Percentiles rank a stretch among this genome's conserved stretches.
These are phyloP conservation scores for Branchinecta sandiegonensis DNA, from an alignment of 2,888 invertebrate genomes.

Conservation along the genomic window DNA sequence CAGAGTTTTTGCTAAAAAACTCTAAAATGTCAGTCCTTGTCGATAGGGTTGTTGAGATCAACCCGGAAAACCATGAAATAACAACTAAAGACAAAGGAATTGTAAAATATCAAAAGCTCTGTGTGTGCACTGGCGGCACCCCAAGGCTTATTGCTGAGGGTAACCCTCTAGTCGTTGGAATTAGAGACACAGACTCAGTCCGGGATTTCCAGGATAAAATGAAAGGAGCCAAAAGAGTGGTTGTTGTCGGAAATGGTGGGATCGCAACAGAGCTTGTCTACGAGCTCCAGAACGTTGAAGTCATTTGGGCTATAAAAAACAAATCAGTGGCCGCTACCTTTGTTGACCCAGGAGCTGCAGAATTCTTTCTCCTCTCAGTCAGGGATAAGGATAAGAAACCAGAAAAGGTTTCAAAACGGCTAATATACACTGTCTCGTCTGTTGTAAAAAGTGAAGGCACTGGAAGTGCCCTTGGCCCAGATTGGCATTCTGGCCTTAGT, in stretches of 20 bases:
- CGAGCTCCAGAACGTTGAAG: conserved; percentile 65
- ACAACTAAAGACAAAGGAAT: conserved; percentile 41
- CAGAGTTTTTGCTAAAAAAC: conserved; percentile 43
- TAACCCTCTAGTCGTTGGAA: conserved; percentile 58
- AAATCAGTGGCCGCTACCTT: conserved; percentile 82
- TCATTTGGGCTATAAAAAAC: conserved; percentile 89
- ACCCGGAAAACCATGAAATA: conserved; percentile 37
- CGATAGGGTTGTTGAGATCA: conserved; percentile 31
- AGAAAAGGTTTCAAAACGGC: conserved; percentile 40
- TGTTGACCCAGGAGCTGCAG: conserved; percentile 87
- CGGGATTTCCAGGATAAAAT: conserved; percentile 57
- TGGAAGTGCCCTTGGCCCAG: conserved; percentile 90
- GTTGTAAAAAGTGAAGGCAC: conserved; percentile 33
- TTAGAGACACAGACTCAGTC: conserved; percentile 89
- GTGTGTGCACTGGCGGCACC: conserved; percentile 76
- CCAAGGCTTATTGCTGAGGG: conserved; percentile 57
- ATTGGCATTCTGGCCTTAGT: conserved; percentile 67
- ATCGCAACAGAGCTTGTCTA: conserved; percentile 92
- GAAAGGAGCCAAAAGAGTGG: conserved; percentile 49
- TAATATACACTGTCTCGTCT: conserved; percentile 43
- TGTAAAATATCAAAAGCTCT: conserved; percentile 61
- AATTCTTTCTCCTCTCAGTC: conserved; percentile 57
- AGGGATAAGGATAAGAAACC: conserved; percentile 28
- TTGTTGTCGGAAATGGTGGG: conserved; percentile 92
- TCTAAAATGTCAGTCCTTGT: conserved; percentile 52